phyloP scores from a whole-genome alignment of 2,888 invertebrate species.

The Dryocosmus kuriphilus region DNA sequence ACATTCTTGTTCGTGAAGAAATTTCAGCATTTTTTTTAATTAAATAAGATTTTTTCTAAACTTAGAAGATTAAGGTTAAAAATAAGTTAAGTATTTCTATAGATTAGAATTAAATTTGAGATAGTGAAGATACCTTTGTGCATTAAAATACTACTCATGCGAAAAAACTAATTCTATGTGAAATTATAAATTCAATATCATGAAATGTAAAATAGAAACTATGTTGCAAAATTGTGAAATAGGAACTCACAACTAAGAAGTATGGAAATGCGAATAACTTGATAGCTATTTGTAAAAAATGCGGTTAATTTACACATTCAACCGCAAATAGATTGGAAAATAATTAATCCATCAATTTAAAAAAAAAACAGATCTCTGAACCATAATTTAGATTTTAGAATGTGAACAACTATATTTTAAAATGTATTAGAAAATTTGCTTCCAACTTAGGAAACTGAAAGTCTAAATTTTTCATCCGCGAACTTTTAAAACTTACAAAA shows the following conservation, averaged over 20 bases:
- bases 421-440: no score
- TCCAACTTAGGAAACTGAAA: no score
- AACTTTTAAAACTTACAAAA: no score
- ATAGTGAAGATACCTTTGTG: no score
- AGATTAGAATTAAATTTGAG: no score
- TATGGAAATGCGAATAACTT: slow-evolving; percentile 8
- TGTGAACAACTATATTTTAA: no score
- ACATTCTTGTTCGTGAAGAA: not conserved
- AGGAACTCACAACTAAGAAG: slow-evolving; percentile 7
- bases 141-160: not conserved
- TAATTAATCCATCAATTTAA: not conserved
- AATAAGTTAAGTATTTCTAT: no score
- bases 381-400: not conserved
- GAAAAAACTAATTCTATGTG: not conserved
- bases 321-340: slow-evolving; percentile 17
- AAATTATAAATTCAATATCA: not conserved
- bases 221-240: slow-evolving; percentile 26
- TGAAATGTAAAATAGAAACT: slow-evolving; percentile 9
- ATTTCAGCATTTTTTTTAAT: not conserved
- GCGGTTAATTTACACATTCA: not conserved
- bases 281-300: not conserved
- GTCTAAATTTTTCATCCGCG: no score
- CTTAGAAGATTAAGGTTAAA: no score
- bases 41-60: not conserved
- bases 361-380: not conserved